Conservation (phyloP, 30 jellyfish, hydroid and myxozoan species). For the Cassiopea xamachana region DNA sequence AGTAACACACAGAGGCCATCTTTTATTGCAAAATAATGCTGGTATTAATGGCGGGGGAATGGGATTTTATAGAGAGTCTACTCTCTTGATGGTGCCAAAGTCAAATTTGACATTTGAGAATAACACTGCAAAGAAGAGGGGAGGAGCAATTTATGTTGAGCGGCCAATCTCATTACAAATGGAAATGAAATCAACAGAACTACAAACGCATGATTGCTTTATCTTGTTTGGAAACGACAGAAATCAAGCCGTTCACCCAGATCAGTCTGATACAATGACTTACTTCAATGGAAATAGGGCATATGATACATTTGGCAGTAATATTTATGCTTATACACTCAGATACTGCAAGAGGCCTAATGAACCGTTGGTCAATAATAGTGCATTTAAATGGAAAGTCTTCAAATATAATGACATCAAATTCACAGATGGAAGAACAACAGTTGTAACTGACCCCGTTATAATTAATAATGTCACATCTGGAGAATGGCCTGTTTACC, state of each 20-base stretch:
- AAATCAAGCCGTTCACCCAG: slow-evolving; percentile 23
- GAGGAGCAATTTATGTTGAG: slow-evolving; percentile 84
- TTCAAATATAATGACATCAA: slow-evolving; percentile 34
- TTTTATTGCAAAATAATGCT: slow-evolving; percentile 40
- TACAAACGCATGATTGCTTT: slow-evolving; percentile 65
- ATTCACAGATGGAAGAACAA: slow-evolving; percentile 37
- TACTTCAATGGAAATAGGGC: slow-evolving; percentile 69
- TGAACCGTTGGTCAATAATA: slow-evolving; percentile 50
- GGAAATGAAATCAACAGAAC: slow-evolving; percentile 77
- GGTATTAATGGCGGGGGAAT: slow-evolving; percentile 88
- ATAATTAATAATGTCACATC: slow-evolving; percentile 10
- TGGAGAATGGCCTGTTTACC: slow-evolving; percentile 79
- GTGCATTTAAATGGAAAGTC: slow-evolving; percentile 76
- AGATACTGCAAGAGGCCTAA: slow-evolving; percentile 57
- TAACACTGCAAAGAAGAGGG: slow-evolving; percentile 77
- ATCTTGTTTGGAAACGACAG: slow-evolving; percentile 36
- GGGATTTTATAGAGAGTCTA: slow-evolving; percentile 71
- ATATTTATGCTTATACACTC: slow-evolving; percentile 73
- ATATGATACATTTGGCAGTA: slow-evolving; percentile 73
- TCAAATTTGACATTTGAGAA: slow-evolving; percentile 31
- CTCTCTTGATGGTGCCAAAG: slow-evolving; percentile 28
- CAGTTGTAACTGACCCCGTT: slow-evolving; percentile 73
- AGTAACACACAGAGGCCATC: slow-evolving; percentile 1
- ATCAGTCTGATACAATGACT: slow-evolving; percentile 51
- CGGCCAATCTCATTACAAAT: slow-evolving; percentile 63